Base-by-base conservation (phyloP, 2,797 vertebrate genomes). In the Columba guinea region DNA sequence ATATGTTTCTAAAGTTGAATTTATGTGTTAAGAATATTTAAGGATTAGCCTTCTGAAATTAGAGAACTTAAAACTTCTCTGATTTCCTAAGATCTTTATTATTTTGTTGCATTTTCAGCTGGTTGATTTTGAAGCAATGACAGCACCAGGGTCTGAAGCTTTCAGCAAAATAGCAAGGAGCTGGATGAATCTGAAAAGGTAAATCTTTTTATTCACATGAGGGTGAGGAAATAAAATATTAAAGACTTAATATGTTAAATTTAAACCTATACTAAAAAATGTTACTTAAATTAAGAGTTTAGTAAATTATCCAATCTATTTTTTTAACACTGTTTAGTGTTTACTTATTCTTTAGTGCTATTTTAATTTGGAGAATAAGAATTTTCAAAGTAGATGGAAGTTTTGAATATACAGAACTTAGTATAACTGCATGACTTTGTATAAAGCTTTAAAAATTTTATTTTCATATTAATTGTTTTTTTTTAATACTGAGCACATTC, bases 71-170 rank as follows among this genome's bases (percentile, higher is more conserved):
- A 74, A 89, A 49, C 26, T 39, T 71, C 13, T 55, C 11, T 74
- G 16, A 83, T 78, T 69, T 88, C 44, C 78, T 81, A 83, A 27
- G 34, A 11, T 30, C 12, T 78, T n/a, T 35, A 65, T 15, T 55
- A 62, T 89, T 69, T 79, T 95, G 30, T 87, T 91, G 35, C 22
- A 35, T 98, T 97, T 97, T 81, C 96, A 99, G 99, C 97, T 99
- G 96, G 99, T 99, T 92, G 99, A 99, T 94, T 99, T 99, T 96
- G 99, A 99, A 97, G 99, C 99, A 82, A 99, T 99, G 99, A 99
- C 99, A 48, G 99, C 99, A 28, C 97, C 98, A 46, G 99, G 97
- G 69, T 98, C 99, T 74, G 99, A 99, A 92, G 98, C 98, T 95
- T 99, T 99, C 95, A 99, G 98, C 94, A 99, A 98, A 98, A 98